Base-by-base conservation (phyloP, 2,888 invertebrate genomes). In the Latrodectus elegans region DNA sequence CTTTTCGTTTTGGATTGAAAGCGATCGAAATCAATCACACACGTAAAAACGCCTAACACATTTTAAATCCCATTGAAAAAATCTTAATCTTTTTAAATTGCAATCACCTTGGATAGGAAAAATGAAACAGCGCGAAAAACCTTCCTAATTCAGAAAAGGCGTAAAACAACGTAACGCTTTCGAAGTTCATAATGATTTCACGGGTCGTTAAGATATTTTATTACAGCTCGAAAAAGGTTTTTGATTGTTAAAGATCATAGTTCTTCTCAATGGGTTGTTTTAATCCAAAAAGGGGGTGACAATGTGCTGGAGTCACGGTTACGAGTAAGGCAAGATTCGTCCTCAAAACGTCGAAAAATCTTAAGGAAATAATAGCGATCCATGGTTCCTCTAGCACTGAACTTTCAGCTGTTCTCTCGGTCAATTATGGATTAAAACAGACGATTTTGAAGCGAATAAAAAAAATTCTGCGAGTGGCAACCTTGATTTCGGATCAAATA, bases 301-400 rank as follows among this genome's bases (percentile, higher is more conserved):
- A 74, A 55, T 74, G 26, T 55, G 17, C 12, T 22, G 60, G 15
- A 74, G 74, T 74, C 74, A 74, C 60, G 74, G 74, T 74, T 15
- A 26, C 26, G 74, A 74, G 55, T 14, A 60, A 55, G 22, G 14
- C 60, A n/a, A 60, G n/a, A 11, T 60, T 53, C 74, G 74, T 55
- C 26, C 74, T 74, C 17, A 26, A 74, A 74, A 74, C 53, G 55
- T 53, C 55, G 55, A 6, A 2, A 15, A 49, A 60, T 60, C n/a
- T 60, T 6, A 0, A 15, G 60, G 12, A 15, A 12, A 12, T 60
- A 60, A n/a, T 12, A 60, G 11, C n/a, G 60, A 60, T 15, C 60
- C n/a, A 6, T 60, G 38, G 38, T 38, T 38, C 4, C 38, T 38
- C 38, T 38, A 38, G 38, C 38, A 4, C 10, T 15, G n/a, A n/a